Base-by-base conservation (phyloP, 2,113 vertebrate species). In the Caranx melampygus region DNA sequence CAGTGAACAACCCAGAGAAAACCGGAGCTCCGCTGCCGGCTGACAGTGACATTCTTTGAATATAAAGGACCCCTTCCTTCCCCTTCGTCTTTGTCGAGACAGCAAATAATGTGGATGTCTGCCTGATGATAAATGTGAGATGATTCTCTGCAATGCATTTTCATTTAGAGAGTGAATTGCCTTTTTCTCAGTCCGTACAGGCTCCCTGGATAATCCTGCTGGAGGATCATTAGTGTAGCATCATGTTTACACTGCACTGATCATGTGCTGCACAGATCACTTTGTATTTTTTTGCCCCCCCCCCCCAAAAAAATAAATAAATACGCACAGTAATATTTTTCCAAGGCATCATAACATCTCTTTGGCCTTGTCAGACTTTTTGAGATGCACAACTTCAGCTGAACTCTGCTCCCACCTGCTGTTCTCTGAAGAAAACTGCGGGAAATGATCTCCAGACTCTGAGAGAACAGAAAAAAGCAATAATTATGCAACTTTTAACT, bases 341-440 rank as follows among this genome's bases (percentile, higher is more conserved):
- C 40, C 13, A 31, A 35, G 21, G 14, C 60, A 40, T 31, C 9
- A 9, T 14, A 33, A n/a, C 64, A n/a, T 37, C 8, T 52, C 34
- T 15, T 10, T 37, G 40, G 44, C 55, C 79, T 57, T 16, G 16
- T 35, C 45, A 58, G 34, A 55, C 20, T 2, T 71, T 40, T 34
- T 42, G 59, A 59, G 2, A 21, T 6, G 12, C 14, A 45, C 26
- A 14, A 55, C 34, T 65, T 64, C n/a, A 67, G 49, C 47, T 89
- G 79, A 87, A 62, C 78, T 88, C 79, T 91, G 89, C 87, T 88
- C 73, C 88, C 89, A 82, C 89, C 91, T 92, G 79, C 86, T 91
- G 90, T 90, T 66, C 78, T 47, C 8, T 34, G 31, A 34, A 18
- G 44, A 73, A 51, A 86, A 73, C 64, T 77, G 72, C 83, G 33